phyloP scores from a whole-genome alignment of 1,140 invertebrate genomes.

The Pogonognathellus flavescens region DNA sequence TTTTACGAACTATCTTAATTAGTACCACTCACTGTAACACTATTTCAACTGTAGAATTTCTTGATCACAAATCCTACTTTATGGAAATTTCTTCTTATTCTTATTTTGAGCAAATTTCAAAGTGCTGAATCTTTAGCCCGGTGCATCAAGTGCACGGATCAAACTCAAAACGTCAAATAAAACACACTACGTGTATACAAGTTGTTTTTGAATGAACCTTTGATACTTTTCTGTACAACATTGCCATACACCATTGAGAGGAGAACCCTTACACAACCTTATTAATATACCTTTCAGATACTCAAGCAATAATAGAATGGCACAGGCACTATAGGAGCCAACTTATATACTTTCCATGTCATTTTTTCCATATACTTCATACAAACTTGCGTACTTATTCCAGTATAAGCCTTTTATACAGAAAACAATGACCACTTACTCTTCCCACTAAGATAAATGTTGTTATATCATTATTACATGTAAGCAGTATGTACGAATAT shows the following conservation, averaged over 20 bases:
- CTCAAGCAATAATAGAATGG: not conserved
- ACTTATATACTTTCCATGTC: not conserved
- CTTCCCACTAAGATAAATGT: too few species aligned
- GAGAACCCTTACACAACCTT: slow-evolving; percentile 8
- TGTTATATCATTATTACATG: too few species aligned
- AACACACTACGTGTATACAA: not conserved
- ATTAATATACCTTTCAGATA: too few species aligned
- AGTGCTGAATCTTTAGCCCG: not conserved
- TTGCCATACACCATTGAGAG: slow-evolving; percentile 2
- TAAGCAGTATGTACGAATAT: too few species aligned
- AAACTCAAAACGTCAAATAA: slow-evolving; percentile 43
- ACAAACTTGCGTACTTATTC: not conserved
- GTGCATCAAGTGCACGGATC: slow-evolving; percentile 48
- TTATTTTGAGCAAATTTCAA: not conserved
- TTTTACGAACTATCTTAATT: slow-evolving; percentile 47
- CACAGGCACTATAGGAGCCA: not conserved
- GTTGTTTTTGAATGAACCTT: slow-evolving; percentile 8
- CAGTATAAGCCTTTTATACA: too few species aligned
- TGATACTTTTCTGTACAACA: slow-evolving; percentile 10
- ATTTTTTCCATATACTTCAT: not conserved
- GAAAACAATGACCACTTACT: too few species aligned
- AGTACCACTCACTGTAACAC: slow-evolving; percentile 24
- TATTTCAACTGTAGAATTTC: not conserved
- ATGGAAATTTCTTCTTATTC: not conserved
- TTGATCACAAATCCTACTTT: not conserved